Percentiles rank a stretch among this genome's conserved stretches.
phyloP scores from a whole-genome alignment of 2,113 vertebrate species.

The Rafetus swinhoei region DNA sequence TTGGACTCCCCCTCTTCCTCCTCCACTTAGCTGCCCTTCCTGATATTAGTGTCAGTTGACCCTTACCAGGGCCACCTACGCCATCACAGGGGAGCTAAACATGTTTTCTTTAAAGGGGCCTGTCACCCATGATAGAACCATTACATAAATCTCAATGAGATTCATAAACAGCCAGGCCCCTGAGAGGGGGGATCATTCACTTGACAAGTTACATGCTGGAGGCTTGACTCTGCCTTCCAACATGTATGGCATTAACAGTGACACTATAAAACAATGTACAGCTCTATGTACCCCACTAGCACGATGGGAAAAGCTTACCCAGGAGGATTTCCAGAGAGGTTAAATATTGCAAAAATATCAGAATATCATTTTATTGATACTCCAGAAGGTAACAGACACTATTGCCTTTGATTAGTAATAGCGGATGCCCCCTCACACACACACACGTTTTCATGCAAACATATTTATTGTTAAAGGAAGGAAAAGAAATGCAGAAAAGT shows the following conservation, averaged over 20 bases:
- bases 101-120: neutral
- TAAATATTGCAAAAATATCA: constrained; percentile 37
- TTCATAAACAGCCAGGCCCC: neutral
- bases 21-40: neutral
- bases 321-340: neutral
- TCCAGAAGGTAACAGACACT: constrained; percentile 21
- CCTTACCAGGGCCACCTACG: neutral
- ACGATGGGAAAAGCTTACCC: neutral
- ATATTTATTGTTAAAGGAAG: neutral
- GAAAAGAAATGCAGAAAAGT: neutral
- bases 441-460: neutral
- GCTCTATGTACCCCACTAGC: neutral
- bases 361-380: constrained; percentile 42
- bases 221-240: neutral
- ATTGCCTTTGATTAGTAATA: constrained; percentile 15
- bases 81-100: neutral
- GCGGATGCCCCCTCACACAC: neutral
- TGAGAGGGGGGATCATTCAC: neutral
- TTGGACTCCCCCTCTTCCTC: neutral
- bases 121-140: neutral
- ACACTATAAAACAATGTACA: rapidly evolving
- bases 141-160: neutral
- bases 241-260: neutral
- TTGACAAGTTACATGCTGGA: neutral
- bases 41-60: neutral